Evolutionary conservation across 2,797 vertebrate genomes (phyloP).

Genomic region (Manis crassicaudata): DNA sequence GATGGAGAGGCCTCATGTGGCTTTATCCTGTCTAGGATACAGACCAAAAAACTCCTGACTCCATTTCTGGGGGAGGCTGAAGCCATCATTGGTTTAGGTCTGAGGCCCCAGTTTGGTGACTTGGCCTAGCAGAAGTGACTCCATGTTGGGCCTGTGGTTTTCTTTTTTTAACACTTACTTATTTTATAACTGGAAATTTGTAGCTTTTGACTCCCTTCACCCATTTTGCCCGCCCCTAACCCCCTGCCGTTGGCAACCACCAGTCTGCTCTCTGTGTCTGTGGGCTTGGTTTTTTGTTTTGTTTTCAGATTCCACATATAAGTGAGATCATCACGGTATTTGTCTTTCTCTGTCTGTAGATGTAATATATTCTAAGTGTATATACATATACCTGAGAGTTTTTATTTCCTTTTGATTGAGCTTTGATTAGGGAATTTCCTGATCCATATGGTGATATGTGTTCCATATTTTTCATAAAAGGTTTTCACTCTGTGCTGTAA

Average conservation of each 20-base stretch:
- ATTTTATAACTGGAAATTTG: neutral
- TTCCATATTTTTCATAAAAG: constrained; percentile 33
- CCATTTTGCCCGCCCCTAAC: neutral
- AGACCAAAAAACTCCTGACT: no score
- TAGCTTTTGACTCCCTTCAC: neutral
- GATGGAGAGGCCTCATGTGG: no score
- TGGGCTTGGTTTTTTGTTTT: neutral
- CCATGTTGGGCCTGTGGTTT: no score
- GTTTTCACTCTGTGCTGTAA: neutral
- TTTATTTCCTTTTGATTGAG: constrained; percentile 38
- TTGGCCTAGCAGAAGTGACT: no score
- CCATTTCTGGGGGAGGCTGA: no score
- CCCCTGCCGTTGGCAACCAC: neutral
- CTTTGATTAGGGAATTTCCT: neutral
- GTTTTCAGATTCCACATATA: neutral
- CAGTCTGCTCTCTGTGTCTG: neutral
- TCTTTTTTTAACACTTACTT: neutral
- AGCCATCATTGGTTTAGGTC: no score
- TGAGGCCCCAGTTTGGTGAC: no score
- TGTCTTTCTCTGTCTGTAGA: neutral
- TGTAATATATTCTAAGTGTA: neutral
- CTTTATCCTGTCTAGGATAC: no score
- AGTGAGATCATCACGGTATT: neutral
- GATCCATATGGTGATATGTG: neutral
- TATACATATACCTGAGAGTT: neutral